A percentile compares a stretch with the other conserved stretches of the same genome.
These are phyloP conservation scores for Muscicapa comitata DNA, from an alignment of 2,797 vertebrate species.

Conservation along the genomic window DNA sequence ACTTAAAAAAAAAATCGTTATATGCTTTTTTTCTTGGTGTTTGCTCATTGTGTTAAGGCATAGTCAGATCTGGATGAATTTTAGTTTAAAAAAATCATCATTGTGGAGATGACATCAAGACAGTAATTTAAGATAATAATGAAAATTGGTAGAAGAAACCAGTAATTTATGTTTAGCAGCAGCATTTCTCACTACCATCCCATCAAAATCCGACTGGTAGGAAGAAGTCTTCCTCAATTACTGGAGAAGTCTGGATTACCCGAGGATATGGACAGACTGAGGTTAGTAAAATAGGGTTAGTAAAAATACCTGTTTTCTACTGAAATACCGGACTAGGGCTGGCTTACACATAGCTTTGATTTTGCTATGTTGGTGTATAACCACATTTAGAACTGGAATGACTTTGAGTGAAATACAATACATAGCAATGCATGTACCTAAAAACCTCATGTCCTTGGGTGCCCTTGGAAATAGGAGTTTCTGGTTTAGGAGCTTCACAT, in stretches of 20 bases:
- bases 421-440: neutral
- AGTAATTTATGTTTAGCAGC: neutral
- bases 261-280: neutral
- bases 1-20: rapidly evolving
- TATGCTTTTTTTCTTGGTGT: neutral
- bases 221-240: rapidly evolving
- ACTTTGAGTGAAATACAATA: neutral
- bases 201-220: neutral
- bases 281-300: neutral
- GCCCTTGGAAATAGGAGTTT: neutral
- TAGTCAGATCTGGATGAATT: neutral
- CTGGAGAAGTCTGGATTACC: rapidly evolving
- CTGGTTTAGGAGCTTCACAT: neutral
- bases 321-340: too few relatives aligned
- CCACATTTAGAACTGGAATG: neutral
- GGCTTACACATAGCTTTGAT: neutral
- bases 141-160: neutral
- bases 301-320: neutral
- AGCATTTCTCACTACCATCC: neutral
- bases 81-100: neutral
- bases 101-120: neutral
- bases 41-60: neutral
- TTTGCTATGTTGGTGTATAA: neutral
- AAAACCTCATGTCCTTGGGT: neutral
- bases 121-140: rapidly evolving